phyloP scores from a whole-genome alignment of 2,888 invertebrate genomes.

The Megastigmus dorsalis region DNA sequence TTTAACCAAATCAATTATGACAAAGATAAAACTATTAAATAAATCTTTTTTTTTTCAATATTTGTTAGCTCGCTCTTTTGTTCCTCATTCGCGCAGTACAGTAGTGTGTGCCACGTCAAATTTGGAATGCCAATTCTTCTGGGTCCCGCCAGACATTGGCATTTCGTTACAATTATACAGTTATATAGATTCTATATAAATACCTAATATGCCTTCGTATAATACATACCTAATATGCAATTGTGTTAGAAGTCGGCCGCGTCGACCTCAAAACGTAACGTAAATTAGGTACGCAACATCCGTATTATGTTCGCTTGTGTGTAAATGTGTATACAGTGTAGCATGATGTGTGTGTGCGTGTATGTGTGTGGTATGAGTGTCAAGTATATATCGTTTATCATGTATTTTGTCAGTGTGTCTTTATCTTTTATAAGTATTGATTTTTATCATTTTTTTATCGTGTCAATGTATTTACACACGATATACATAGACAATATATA shows the following conservation, averaged over 20 bases:
- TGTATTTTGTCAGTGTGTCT: slow-evolving; percentile 24
- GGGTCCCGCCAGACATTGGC: slow-evolving; percentile 69
- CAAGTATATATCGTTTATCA: neutral
- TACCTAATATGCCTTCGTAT: slow-evolving; percentile 73
- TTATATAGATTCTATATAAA: slow-evolving; percentile 74
- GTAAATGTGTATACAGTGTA: slow-evolving; percentile 19
- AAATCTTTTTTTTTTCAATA: neutral
- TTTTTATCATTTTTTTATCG: slow-evolving; percentile 41
- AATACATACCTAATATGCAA: slow-evolving; percentile 74
- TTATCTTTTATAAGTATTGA: slow-evolving; percentile 43
- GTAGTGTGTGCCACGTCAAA: slow-evolving; percentile 36
- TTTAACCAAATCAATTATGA: slow-evolving; percentile 34
- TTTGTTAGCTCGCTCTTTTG: slow-evolving; percentile 19
- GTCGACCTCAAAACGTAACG: slow-evolving; percentile 68
- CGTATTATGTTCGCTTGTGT: slow-evolving; percentile 42
- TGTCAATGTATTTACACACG: slow-evolving; percentile 54
- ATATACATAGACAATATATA: slow-evolving; percentile 54
- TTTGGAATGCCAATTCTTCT: slow-evolving; percentile 62
- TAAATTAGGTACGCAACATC: slow-evolving; percentile 63
- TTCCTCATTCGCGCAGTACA: slow-evolving; percentile 38
- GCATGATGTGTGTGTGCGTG: slow-evolving; percentile 3
- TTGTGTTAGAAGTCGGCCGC: slow-evolving; percentile 69
- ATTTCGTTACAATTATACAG: slow-evolving; percentile 74
- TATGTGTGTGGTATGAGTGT: slow-evolving; percentile 28
- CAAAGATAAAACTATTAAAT: slow-evolving; percentile 35